Evolutionary conservation across 2,888 invertebrate genomes (phyloP), one percentile per base, ranked within the genome.

Genomic region (Myopa testacea): DNA sequence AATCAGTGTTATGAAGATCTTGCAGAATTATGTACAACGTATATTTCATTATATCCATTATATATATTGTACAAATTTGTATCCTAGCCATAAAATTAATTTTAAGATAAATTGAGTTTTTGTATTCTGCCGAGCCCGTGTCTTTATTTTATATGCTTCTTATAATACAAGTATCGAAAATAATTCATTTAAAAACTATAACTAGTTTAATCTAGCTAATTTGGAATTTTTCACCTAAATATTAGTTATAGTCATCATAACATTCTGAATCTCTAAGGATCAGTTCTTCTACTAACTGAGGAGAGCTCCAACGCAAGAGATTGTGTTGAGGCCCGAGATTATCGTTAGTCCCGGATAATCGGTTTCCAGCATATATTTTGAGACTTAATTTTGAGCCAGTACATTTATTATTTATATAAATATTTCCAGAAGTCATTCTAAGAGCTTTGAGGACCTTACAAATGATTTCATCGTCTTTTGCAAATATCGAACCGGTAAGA

Each of bases 361-460:
- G 92, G 14, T 95, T 94, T 52, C 98, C 98, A 69, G 98, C 98
- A 88, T 99, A 98, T 0, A 98, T 98, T 88, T 98, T 98, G 87
- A 98, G 98, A 0, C 96, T 98, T 4, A 98, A 98, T 26, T 98
- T 95, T n/a, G 98, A 95, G 0, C 98, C 98, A 0, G 98, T 98
- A 0, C 96, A 97, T 89, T 98, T 98, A 89, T 98, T 98, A 86
- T 99, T 99, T 72, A 98, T 91, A 88, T 98, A 99, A 90, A 98
- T 96, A 90, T 99, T 99, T 63, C 98, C 98, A 14, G 97, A 96
- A 0, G 96, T 92, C 90, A 94, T 94, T 85, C 95, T 95, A 65
- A 99, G 91, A 76, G 92, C 92, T 75, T 96, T 94, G 0, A 94
- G 87, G 12, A 96, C 95, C n/a, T 90, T 90, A 81, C 91, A 91